Conservation (phyloP, 2,113 vertebrate genomes). For the Nycticebus coucang region DNA sequence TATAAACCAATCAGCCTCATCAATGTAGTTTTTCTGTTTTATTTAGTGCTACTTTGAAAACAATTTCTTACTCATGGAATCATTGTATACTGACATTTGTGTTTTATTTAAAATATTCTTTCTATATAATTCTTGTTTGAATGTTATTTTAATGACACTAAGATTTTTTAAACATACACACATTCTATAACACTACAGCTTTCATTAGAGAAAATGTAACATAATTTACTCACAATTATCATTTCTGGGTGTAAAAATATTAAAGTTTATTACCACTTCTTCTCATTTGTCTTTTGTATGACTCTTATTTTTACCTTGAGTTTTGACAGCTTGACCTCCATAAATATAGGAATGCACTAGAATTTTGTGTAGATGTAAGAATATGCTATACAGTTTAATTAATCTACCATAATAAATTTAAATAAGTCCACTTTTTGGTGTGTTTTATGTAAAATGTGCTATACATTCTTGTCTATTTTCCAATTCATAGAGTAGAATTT, state of each 20-base stretch:
- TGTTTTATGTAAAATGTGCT: neutral
- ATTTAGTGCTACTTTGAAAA: neutral
- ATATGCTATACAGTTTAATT: neutral
- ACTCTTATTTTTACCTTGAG: neutral
- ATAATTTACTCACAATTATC: neutral
- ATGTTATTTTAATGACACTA: neutral
- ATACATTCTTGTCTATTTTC: neutral
- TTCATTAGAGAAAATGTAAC: neutral
- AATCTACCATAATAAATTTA: neutral
- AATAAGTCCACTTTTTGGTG: neutral
- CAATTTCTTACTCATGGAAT: neutral
- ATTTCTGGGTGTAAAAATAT: neutral
- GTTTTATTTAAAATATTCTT: conserved; percentile 6
- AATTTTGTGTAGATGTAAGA: neutral
- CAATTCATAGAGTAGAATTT: neutral
- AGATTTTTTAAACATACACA: neutral
- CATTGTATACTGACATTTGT: neutral
- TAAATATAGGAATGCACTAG: neutral
- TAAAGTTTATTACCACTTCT: neutral
- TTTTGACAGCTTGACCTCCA: neutral
- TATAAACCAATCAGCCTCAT: neutral
- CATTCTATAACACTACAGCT: neutral
- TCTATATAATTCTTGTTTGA: neutral
- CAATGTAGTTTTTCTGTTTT: neutral
- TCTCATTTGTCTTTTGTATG: neutral